Percentiles rank a stretch among this genome's conserved stretches.
Conservation (phyloP, 1,140 invertebrate species). For the Trachymyrmex septentrionalis region DNA sequence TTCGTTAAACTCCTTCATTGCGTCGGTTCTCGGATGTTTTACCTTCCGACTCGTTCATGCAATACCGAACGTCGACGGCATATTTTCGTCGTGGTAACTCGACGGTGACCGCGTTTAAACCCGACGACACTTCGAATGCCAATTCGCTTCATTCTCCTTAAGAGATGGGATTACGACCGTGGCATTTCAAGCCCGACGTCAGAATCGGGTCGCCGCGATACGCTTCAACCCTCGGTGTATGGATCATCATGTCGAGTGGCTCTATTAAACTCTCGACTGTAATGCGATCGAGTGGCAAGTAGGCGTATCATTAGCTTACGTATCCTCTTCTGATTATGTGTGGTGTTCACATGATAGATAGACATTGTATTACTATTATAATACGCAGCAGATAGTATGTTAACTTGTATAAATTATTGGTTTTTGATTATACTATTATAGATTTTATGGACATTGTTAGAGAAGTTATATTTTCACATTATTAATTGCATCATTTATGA, state of each 20-base stretch:
- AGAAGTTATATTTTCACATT: neutral
- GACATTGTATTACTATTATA: constrained; percentile 8
- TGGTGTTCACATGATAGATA: constrained; percentile 64
- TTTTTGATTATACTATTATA: neutral
- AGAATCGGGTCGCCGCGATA: constrained; percentile 43
- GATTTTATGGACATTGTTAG: neutral
- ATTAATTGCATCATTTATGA: neutral
- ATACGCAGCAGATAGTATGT: neutral
- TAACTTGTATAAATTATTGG: neutral
- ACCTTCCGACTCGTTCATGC: constrained; percentile 22
- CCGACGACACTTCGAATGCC: constrained; percentile 69
- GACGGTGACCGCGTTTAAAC: constrained; percentile 58
- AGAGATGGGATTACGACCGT: constrained; percentile 68
- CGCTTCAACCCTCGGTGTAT: neutral
- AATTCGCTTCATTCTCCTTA: constrained; percentile 71
- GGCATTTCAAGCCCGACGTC: constrained; percentile 54
- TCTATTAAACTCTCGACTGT: constrained; percentile 59
- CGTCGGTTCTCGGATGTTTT: constrained; percentile 58
- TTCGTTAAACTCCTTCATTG: constrained; percentile 72
- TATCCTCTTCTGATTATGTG: constrained; percentile 54
- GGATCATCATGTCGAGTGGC: constrained; percentile 58
- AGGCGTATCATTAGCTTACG: constrained; percentile 52
- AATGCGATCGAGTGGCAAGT: constrained; percentile 64
- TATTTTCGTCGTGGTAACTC: constrained; percentile 37
- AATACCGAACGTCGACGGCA: constrained; percentile 7